Evolutionary conservation across 2,888 invertebrate genomes (phyloP).

Genomic region (Drosophila limbata): DNA sequence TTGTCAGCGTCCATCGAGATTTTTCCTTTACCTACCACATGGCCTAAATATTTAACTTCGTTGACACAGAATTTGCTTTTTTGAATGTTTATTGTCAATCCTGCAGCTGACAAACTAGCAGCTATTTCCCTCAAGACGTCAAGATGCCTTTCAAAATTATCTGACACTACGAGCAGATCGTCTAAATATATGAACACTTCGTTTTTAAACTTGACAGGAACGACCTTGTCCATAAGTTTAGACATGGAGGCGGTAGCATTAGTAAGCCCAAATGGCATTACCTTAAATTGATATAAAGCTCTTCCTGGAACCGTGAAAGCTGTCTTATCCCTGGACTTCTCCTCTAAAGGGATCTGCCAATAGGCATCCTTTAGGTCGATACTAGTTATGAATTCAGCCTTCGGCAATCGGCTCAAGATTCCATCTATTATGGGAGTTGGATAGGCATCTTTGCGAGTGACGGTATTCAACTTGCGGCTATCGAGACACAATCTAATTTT

Average conservation of each 20-base stretch:
- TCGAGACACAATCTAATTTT: too few relatives aligned
- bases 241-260: too few relatives aligned
- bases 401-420: too few relatives aligned
- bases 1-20: conserved; percentile 24
- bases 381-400: conserved; percentile 2
- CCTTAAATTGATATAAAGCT: not conserved
- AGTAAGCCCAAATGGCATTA: too few relatives aligned
- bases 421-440: conserved; percentile 12
- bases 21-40: conserved; percentile 12
- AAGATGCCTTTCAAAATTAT: conserved; percentile 6
- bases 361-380: conserved; percentile 1
- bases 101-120: not conserved
- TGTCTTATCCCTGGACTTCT: conserved; percentile 1
- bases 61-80: conserved; percentile 13
- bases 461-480: too few relatives aligned
- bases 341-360: not conserved
- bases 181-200: conserved; percentile 20
- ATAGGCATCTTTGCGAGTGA: too few relatives aligned
- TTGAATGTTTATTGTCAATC: conserved; percentile 2
- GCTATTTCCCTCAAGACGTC: conserved; percentile 1
- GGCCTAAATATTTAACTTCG: conserved; percentile 19
- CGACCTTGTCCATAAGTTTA: too few relatives aligned
- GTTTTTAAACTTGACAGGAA: too few relatives aligned
- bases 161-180: conserved; percentile 11
- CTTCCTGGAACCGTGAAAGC: not conserved